phyloP scores from a whole-genome alignment of 2,888 invertebrate species.

The Melolontha melolontha region DNA sequence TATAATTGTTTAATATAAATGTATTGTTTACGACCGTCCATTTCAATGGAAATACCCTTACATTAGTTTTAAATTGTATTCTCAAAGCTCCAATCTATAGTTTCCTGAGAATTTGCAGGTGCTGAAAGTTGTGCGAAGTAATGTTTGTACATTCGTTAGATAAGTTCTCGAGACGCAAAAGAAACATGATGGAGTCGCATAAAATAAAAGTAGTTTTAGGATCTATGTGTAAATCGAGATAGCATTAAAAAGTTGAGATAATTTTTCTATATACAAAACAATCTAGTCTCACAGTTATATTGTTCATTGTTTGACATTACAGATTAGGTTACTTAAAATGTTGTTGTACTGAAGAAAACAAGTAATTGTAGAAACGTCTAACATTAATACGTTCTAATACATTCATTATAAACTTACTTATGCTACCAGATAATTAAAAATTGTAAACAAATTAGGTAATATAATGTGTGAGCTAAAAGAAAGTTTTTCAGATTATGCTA shows the following conservation, averaged over 20 bases:
- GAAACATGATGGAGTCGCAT: background rate
- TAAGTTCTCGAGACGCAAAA: constrained; percentile 9
- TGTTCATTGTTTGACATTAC: no score
- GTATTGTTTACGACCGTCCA: constrained; percentile 10
- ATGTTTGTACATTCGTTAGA: constrained; percentile 5
- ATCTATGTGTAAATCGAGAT: constrained; percentile 6
- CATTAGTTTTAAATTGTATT: constrained; percentile 20
- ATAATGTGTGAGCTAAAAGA: no score
- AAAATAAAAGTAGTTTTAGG: constrained; percentile 10
- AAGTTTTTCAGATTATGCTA: no score
- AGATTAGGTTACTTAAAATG: no score
- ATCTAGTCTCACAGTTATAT: no score
- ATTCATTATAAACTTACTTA: no score
- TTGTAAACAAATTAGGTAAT: no score
- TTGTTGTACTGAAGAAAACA: no score
- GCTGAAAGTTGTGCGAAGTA: constrained; percentile 13
- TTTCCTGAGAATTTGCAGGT: constrained; percentile 5
- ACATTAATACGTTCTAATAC: no score
- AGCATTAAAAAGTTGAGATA: background rate
- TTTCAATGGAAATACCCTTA: constrained; percentile 22
- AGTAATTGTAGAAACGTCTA: no score
- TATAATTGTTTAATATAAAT: constrained; percentile 23
- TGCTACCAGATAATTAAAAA: no score
- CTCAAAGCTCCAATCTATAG: constrained; percentile 1
- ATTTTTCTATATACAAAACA: no score